Evolutionary conservation across 2,888 invertebrate species (phyloP).

Genomic region (Trilocha varians): DNA sequence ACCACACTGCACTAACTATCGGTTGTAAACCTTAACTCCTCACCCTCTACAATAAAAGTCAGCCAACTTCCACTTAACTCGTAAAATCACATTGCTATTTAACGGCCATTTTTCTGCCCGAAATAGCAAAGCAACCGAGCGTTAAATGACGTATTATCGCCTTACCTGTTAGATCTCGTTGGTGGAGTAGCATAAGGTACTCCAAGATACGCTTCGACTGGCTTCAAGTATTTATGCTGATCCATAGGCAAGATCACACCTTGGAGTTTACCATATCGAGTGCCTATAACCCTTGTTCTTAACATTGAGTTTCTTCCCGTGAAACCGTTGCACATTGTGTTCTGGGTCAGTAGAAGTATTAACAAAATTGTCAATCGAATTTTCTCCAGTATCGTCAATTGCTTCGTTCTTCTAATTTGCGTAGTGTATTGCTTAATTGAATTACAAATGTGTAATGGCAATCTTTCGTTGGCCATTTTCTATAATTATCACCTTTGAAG

Average conservation of each 20-base stretch:
- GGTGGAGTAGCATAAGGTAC: slow-evolving; percentile 92
- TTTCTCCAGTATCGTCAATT: slow-evolving; percentile 29
- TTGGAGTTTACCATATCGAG: slow-evolving; percentile 88
- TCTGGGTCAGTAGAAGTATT: slow-evolving; percentile 43
- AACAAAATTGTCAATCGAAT: slow-evolving; percentile 44
- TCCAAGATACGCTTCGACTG: slow-evolving; percentile 86
- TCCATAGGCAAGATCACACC: slow-evolving; percentile 87
- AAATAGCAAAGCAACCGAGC: no score
- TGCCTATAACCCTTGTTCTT: slow-evolving; percentile 85
- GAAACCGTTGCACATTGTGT: slow-evolving; percentile 53
- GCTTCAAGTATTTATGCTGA: slow-evolving; percentile 81
- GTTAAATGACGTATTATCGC: neutral
- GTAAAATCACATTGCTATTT: no score
- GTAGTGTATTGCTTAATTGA: slow-evolving; percentile 60
- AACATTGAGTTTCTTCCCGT: slow-evolving; percentile 77
- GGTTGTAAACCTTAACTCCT: no score
- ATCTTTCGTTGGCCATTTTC: slow-evolving; percentile 62
- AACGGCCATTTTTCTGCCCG: no score
- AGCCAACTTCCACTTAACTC: no score
- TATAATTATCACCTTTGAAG: slow-evolving; percentile 61
- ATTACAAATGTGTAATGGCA: slow-evolving; percentile 65
- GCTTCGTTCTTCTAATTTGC: slow-evolving; percentile 20
- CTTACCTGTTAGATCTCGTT: slow-evolving; percentile 82
- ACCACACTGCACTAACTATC: no score
- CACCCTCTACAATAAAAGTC: no score